phyloP scores from a whole-genome alignment of 1,140 invertebrate genomes.

The Dendrolimus kikuchii region DNA sequence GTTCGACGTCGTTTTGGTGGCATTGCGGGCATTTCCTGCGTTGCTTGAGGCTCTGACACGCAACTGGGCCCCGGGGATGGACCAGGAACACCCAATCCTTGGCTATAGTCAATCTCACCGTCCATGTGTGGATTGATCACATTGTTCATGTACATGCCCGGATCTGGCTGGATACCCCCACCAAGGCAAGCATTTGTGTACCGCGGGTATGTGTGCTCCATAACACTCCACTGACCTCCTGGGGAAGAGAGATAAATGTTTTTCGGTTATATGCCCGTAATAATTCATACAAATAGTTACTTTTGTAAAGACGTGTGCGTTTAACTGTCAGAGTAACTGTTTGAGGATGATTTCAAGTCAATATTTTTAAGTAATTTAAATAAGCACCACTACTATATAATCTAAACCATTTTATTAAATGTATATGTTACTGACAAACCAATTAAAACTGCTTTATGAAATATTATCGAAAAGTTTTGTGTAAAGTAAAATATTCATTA shows the following conservation, averaged over 20 bases:
- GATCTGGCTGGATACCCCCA: conserved; percentile 35
- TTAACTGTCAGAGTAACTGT: too few species aligned
- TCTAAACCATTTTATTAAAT: too few species aligned
- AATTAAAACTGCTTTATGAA: too few species aligned
- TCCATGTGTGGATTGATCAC: conserved; percentile 42
- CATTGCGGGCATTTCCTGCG: conserved; percentile 14
- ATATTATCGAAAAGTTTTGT: too few species aligned
- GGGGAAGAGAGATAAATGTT: conserved; percentile 69
- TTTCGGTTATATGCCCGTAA: conserved; percentile 9
- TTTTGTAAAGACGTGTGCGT: too few species aligned
- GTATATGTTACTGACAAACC: too few species aligned
- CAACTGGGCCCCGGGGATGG: conserved; percentile 42
- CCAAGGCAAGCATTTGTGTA: conserved; percentile 53
- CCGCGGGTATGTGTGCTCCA: conserved; percentile 59
- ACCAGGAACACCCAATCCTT: conserved; percentile 31
- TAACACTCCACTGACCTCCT: conserved; percentile 64
- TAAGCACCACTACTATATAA: too few species aligned
- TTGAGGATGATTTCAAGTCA: too few species aligned
- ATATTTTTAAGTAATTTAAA: too few species aligned
- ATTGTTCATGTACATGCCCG: conserved; percentile 50
- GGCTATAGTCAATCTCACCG: conserved; percentile 38
- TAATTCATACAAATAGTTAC: too few species aligned
- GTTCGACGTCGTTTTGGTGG: conserved; percentile 39
- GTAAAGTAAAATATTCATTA: too few species aligned
- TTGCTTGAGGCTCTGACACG: conserved; percentile 19